These are phyloP conservation scores for Silvanus unidentatus DNA, from an alignment of 2,888 invertebrate species.

Conservation along the genomic window DNA sequence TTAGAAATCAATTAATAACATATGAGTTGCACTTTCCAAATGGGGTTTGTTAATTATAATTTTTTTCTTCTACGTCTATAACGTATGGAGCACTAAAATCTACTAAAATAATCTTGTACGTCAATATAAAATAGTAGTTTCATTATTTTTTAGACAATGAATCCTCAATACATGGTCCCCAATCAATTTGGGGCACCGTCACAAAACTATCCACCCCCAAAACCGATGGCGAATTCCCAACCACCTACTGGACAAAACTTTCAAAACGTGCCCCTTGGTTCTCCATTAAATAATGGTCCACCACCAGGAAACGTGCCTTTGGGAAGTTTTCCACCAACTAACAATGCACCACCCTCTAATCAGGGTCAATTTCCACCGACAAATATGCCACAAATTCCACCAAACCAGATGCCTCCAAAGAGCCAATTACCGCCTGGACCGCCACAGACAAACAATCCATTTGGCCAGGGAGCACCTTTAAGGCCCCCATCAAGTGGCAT, in stretches of 20 bases:
- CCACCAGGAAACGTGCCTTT: conserved; percentile 20
- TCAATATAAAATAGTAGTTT: not conserved
- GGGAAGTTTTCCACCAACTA: conserved; percentile 23
- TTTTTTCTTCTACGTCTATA: too few relatives aligned
- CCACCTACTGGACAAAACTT: conserved; percentile 37
- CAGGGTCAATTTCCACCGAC: conserved; percentile 19
- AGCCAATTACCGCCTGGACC: conserved; percentile 25
- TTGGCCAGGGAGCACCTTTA: conserved; percentile 3
- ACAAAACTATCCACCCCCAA: conserved; percentile 21
- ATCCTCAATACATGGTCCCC: conserved; percentile 49
- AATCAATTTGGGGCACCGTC: conserved; percentile 28
- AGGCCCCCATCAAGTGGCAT: not conserved
- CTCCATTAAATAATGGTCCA: conserved; percentile 38
- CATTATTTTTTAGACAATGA: conserved; percentile 38
- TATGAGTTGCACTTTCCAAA: too few relatives aligned
- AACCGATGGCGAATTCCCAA: conserved; percentile 10
- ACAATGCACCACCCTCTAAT: conserved; percentile 37
- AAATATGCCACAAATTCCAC: conserved; percentile 20
- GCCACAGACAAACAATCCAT: conserved; percentile 14
- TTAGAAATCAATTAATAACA: too few relatives aligned
- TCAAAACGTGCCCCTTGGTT: conserved; percentile 32
- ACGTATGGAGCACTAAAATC: too few relatives aligned
- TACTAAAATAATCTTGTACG: too few relatives aligned
- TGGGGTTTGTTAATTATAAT: too few relatives aligned
- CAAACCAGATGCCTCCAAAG: conserved; percentile 23